Percentiles rank a stretch among this genome's conserved stretches.
Evolutionary conservation across 1,140 invertebrate species (phyloP).

Genomic region (Drosophila leontia): DNA sequence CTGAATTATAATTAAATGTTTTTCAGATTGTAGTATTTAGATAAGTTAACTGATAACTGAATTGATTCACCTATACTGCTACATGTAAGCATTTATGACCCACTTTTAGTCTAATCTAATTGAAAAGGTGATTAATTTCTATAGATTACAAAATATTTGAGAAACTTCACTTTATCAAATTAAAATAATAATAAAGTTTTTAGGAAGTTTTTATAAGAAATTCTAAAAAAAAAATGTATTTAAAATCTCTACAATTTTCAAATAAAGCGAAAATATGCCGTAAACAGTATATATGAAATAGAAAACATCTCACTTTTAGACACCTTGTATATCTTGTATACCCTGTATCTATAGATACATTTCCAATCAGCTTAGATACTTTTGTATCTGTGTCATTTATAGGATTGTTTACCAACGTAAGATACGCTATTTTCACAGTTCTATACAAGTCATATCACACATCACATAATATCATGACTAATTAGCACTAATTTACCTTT

Average conservation of each 20-base stretch:
- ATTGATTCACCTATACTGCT: background rate
- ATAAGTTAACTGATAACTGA: background rate
- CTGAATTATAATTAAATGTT: background rate
- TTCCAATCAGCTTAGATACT: slow-evolving; percentile 5
- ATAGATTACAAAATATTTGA: background rate
- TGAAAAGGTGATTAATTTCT: background rate
- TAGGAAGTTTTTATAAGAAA: background rate
- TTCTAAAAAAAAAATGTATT: background rate
- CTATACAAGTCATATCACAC: slow-evolving; percentile 6
- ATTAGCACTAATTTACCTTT: slow-evolving; percentile 86
- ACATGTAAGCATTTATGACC: background rate
- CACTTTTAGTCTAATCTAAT: slow-evolving; percentile 1
- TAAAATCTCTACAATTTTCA: background rate
- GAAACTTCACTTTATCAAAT: background rate
- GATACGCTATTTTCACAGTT: slow-evolving; percentile 7
- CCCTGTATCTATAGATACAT: background rate
- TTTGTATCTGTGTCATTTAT: slow-evolving; percentile 12
- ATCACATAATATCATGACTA: slow-evolving; percentile 22
- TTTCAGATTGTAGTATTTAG: background rate
- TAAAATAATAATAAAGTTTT: background rate
- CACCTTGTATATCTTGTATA: background rate
- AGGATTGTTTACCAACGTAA: slow-evolving; percentile 4
- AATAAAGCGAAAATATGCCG: no score
- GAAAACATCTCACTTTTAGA: background rate
- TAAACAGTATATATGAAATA: background rate